phyloP scores from a whole-genome alignment of 1,140 invertebrate genomes.

The Drosophila serrata region DNA sequence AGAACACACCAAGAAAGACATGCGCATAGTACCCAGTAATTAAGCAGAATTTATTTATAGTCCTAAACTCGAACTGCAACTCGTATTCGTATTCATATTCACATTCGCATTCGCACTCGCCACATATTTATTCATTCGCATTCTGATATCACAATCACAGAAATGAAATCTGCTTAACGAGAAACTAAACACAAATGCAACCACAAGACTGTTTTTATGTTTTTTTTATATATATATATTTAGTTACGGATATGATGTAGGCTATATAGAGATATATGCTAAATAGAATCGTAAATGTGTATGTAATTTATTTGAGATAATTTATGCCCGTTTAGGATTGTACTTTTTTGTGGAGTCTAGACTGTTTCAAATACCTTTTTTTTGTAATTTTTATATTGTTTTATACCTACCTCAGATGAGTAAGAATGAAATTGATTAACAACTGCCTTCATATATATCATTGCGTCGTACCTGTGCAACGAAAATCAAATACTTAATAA shows the following conservation, averaged over 20 bases:
- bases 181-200: constrained; percentile 85
- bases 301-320: constrained; percentile 65
- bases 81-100: constrained; percentile 46
- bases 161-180: constrained; percentile 60
- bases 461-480: constrained; percentile 82
- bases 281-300: constrained; percentile 41
- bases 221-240: constrained; percentile 44
- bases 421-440: constrained; percentile 54
- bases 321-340: constrained; percentile 34
- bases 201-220: constrained; percentile 84
- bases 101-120: constrained; percentile 49
- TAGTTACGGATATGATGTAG: constrained; percentile 42
- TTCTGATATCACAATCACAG: constrained; percentile 45
- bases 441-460: constrained; percentile 51
- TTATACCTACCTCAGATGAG: constrained; percentile 48
- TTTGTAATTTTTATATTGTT: constrained; percentile 51
- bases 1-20: constrained; percentile 66
- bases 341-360: constrained; percentile 39
- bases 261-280: constrained; percentile 25
- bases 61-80: constrained; percentile 40
- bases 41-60: constrained; percentile 77
- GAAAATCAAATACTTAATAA: constrained; percentile 65
- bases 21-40: constrained; percentile 78
- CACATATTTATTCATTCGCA: constrained; percentile 67
- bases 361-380: constrained; percentile 57